Base-by-base conservation (phyloP, 2,888 invertebrate species). In the Cremastinae sp. region DNA sequence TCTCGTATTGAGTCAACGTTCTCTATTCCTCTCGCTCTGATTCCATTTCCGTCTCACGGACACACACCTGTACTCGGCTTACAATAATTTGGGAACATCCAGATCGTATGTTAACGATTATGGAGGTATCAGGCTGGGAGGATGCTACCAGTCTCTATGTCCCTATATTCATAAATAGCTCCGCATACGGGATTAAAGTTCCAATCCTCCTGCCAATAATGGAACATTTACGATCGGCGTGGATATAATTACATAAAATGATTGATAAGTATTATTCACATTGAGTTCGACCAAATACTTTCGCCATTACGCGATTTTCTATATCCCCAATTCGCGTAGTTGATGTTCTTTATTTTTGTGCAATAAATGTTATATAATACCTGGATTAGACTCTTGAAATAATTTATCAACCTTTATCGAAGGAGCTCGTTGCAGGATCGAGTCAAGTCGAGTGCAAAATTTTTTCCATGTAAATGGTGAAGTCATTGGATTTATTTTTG, bases 31-130 rank as follows among this genome's bases (percentile, higher is more conserved):
- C 14, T 41, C 39, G 7, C 3, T n/a, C 28, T 12, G 10, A n/a
- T 41, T 37, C 35, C 35, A 47, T 61, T 18, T 20, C 12, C 16
- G 1, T 20, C 51, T n/a, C 58, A 41, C 18, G 12, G 7, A 20
- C 39, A 41, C n/a, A 4, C 10, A 37, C 45, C n/a, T 8, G 9
- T 39, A 18, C 7, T 9, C 39, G 14, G n/a, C 41, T 43, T 35
- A 43, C 28, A 65, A 65, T 55, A 66, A 43, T 20, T 55, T 14
- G 35, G 55, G 18, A 39, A 55, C 45, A 18, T n/a, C 18, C 55
- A 45, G 16, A 66, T 66, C 66, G 66, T 66, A 66, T 55, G 45
- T 66, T 56, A 45, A 53, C 35, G 66, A 55, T 66, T 43, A 66
- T 66, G n/a, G n/a, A 56, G n/a, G 45, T 7, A 37, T n/a, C 45